Percentiles rank a stretch among this genome's conserved stretches.
These are phyloP conservation scores for Hippocampus mohnikei DNA, from an alignment of 2,113 vertebrate genomes.

Conservation along the genomic window DNA sequence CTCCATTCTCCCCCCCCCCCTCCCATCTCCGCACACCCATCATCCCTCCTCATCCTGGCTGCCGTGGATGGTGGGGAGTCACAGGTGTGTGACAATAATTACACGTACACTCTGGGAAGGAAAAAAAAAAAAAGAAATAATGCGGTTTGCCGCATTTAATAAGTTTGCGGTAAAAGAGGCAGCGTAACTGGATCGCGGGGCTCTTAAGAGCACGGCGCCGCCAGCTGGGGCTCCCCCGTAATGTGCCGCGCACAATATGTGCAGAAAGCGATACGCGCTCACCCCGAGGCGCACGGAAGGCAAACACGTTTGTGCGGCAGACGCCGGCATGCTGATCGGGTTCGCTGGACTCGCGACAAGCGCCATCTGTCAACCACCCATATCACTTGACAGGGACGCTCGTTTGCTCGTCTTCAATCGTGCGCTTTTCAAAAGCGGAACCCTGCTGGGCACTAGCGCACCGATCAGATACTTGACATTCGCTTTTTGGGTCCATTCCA, in stretches of 20 bases:
- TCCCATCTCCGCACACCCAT: conserved; percentile 34
- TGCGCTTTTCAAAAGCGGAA: too few relatives aligned
- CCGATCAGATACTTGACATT: too few relatives aligned
- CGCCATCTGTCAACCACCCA: conserved; percentile 61
- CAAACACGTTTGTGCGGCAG: conserved; percentile 92
- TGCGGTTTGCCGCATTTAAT: conserved; percentile 96
- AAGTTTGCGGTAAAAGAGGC: conserved; percentile 95
- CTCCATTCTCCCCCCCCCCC: conserved; percentile 10
- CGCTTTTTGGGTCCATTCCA: too few relatives aligned
- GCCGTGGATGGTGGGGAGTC: conserved; percentile 79
- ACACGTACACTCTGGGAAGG: conserved; percentile 86
- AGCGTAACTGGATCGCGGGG: conserved; percentile 98
- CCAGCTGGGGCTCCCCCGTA: conserved; percentile 93
- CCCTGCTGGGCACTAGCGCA: too few relatives aligned
- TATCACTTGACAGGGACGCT: too few relatives aligned
- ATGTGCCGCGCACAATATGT: conserved; percentile 95
- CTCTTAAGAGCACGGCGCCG: conserved; percentile 96
- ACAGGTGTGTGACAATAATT: conserved; percentile 98
- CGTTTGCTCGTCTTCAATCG: too few relatives aligned
- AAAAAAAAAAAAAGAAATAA: conserved; percentile 67
- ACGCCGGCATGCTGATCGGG: conserved; percentile 80
- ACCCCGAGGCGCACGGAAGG: conserved; percentile 96
- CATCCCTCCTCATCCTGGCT: conserved; percentile 53
- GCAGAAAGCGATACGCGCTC: conserved; percentile 99
- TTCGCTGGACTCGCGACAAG: conserved; percentile 69